A percentile compares a stretch with the other conserved stretches of the same genome.
These are phyloP conservation scores for Platorchestia sp. DNA, from an alignment of 1,140 invertebrate genomes.

Conservation along the genomic window DNA sequence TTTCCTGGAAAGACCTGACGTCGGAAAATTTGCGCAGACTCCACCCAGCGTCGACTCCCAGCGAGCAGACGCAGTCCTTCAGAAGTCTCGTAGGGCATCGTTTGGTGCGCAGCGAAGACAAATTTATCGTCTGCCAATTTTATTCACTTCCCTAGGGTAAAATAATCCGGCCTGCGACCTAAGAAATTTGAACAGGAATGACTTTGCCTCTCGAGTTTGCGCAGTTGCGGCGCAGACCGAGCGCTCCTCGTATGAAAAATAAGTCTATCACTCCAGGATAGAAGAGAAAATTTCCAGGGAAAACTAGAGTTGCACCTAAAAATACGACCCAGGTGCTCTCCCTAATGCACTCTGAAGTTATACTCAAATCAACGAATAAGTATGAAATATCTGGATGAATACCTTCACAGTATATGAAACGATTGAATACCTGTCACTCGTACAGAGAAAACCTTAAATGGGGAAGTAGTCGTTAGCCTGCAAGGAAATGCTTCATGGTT, in stretches of 20 bases:
- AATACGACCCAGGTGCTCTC: background rate
- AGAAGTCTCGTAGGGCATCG: background rate
- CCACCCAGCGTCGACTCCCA: too few species aligned
- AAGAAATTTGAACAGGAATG: background rate
- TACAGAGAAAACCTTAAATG: background rate
- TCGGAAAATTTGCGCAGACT: background rate
- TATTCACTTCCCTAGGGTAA: constrained; percentile 2
- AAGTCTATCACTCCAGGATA: background rate
- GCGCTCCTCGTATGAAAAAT: background rate
- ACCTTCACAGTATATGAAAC: background rate
- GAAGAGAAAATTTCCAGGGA: background rate
- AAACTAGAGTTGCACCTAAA: background rate
- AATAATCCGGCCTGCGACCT: constrained; percentile 30
- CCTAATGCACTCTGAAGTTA: background rate
- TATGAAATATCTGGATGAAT: background rate
- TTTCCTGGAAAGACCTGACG: background rate
- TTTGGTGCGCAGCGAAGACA: background rate
- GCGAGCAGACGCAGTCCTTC: background rate
- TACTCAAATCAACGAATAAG: background rate
- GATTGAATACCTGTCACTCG: background rate
- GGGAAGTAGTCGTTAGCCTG: background rate
- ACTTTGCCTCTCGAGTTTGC: background rate
- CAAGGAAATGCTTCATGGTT: background rate
- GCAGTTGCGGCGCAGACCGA: background rate
- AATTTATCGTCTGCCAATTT: constrained; percentile 43